Evolutionary conservation across 2,113 vertebrate genomes (phyloP).

Genomic region (Ibidorhyncha struthersii): DNA sequence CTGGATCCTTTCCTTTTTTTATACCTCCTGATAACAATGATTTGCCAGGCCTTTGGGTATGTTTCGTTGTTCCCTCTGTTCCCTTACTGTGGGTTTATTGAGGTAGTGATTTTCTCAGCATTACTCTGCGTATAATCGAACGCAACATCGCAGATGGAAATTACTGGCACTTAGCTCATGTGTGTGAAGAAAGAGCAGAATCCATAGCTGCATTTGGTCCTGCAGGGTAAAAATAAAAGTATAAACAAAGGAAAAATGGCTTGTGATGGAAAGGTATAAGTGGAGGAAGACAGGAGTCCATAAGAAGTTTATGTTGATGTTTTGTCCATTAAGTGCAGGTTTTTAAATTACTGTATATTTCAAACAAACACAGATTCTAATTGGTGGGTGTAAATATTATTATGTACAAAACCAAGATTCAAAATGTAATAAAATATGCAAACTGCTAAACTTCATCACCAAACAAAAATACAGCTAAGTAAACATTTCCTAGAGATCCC

Average conservation of each 20-base stretch:
- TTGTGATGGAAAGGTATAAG: not conserved
- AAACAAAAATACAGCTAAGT: not conserved
- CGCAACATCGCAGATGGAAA: constrained; percentile 13
- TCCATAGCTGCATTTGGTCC: not conserved
- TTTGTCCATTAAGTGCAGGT: not conserved
- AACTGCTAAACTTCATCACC: not conserved
- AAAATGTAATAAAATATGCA: not conserved
- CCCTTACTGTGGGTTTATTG: not conserved
- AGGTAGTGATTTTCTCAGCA: not conserved
- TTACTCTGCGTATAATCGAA: not conserved
- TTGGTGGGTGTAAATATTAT: not conserved
- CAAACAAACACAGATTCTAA: not conserved
- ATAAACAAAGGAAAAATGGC: not conserved
- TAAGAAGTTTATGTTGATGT: not conserved
- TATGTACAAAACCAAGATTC: not conserved
- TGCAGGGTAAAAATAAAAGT: not conserved
- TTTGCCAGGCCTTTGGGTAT: not conserved
- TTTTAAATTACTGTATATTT: not conserved
- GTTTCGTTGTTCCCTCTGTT: not conserved
- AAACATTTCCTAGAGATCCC: not conserved
- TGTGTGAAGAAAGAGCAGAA: constrained; percentile 19
- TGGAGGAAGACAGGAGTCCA: not conserved
- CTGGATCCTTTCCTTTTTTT: not conserved
- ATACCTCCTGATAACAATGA: not conserved
- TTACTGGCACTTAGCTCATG: constrained; percentile 9